A percentile compares a stretch with the other conserved stretches of the same genome.
Evolutionary conservation across 2,888 invertebrate genomes (phyloP).

Genomic region (Strigamia transsilvanica): DNA sequence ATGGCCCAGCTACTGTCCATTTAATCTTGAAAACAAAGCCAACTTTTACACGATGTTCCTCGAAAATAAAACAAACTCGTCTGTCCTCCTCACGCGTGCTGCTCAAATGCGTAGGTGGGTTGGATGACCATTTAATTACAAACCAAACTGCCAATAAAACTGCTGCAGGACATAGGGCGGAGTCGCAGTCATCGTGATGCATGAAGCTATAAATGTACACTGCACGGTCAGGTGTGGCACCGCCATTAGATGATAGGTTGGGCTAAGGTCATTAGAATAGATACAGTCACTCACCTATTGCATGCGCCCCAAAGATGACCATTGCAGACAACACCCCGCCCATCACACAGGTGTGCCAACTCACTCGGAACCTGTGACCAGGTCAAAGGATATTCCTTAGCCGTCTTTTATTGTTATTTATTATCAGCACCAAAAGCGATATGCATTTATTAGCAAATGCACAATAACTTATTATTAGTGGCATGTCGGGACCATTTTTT

Average conservation of each 20-base stretch:
- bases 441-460: background rate
- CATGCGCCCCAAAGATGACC: background rate
- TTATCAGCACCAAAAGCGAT: background rate
- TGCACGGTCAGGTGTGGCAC: slow-evolving; percentile 38
- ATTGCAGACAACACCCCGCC: background rate
- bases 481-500: background rate
- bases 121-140: slow-evolving; percentile 25
- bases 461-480: background rate
- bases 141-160: background rate
- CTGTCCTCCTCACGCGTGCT: background rate
- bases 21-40: too few species aligned
- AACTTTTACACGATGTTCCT: too few species aligned
- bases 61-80: background rate
- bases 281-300: slow-evolving; percentile 32
- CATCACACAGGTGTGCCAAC: background rate
- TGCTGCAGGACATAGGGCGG: slow-evolving; percentile 27
- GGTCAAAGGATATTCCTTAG: slow-evolving; percentile 7
- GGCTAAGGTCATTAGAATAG: background rate
- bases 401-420: background rate
- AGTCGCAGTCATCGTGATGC: slow-evolving; percentile 17
- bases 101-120: background rate
- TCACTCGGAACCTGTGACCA: background rate
- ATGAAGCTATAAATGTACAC: slow-evolving; percentile 22
- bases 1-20: too few species aligned
- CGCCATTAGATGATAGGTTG: slow-evolving; percentile 12